Percentiles rank a stretch among this genome's conserved stretches.
Conservation (phyloP, 2,888 invertebrate species). For the Chymomyza caudatula region DNA sequence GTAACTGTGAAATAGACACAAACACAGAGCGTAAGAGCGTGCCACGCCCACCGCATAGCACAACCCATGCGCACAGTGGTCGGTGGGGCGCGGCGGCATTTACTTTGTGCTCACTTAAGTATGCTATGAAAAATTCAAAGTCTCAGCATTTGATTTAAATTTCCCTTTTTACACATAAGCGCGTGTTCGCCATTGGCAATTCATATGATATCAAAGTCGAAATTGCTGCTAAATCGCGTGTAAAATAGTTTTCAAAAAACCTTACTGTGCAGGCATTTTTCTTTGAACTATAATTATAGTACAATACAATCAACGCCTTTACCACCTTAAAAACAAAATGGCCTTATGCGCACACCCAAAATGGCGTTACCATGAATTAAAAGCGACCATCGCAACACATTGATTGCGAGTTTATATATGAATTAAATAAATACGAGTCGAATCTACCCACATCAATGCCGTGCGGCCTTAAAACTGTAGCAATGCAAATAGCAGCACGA, state of each 20-base stretch:
- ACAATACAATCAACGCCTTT: background rate
- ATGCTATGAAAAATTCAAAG: slow-evolving; percentile 59
- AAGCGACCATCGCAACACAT: slow-evolving; percentile 57
- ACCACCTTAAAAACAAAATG: background rate
- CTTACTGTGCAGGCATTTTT: background rate
- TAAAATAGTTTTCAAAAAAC: slow-evolving; percentile 62
- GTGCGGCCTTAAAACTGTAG: background rate
- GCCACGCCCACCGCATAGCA: background rate
- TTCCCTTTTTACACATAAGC: slow-evolving; percentile 42
- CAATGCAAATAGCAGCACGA: too few relatives aligned
- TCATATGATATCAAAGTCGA: slow-evolving; percentile 59
- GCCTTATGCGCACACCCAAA: background rate
- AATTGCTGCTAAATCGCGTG: slow-evolving; percentile 61
- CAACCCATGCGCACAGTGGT: background rate
- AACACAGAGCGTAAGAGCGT: background rate
- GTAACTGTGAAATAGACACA: slow-evolving; percentile 57
- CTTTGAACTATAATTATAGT: background rate
- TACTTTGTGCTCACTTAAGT: slow-evolving; percentile 35
- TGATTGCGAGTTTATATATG: slow-evolving; percentile 31
- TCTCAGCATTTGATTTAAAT: slow-evolving; percentile 66
- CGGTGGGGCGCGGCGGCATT: slow-evolving; percentile 2
- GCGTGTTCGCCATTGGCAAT: slow-evolving; percentile 4
- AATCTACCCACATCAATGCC: background rate
- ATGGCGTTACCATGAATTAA: slow-evolving; percentile 13
- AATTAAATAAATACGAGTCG: background rate